A percentile compares a stretch with the other conserved stretches of the same genome.
phyloP scores from a whole-genome alignment of 2,797 vertebrate species.

The Poecilia wingei region DNA sequence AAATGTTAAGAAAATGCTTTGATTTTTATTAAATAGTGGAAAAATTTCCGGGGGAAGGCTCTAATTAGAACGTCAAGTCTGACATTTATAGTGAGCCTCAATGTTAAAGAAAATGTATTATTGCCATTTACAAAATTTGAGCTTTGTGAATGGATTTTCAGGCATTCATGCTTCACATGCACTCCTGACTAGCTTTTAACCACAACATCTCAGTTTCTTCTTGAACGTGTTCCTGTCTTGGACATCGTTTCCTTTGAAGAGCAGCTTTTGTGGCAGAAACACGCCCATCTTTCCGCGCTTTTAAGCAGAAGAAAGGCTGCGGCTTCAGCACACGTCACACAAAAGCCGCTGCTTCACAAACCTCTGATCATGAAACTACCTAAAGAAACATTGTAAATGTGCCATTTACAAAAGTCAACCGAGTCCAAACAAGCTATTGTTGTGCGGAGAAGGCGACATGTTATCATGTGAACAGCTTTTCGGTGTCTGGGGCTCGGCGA shows the following conservation, averaged over 20 bases:
- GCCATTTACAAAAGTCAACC: constrained; percentile 34
- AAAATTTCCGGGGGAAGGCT: constrained; percentile 2
- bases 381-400: constrained; percentile 26
- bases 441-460: constrained; percentile 40
- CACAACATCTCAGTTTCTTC: constrained; percentile 24
- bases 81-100: constrained; percentile 9
- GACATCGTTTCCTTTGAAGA: constrained; percentile 26
- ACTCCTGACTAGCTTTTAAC: constrained; percentile 24
- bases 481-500: constrained; percentile 49
- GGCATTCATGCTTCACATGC: constrained; percentile 9
- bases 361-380: constrained; percentile 51
- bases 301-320: constrained; percentile 39
- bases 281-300: constrained; percentile 14
- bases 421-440: constrained; percentile 27
- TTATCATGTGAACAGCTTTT: constrained; percentile 59
- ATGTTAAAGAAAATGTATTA: not conserved
- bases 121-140: not conserved
- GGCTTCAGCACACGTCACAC: constrained; percentile 36
- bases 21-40: not conserved
- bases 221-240: constrained; percentile 10
- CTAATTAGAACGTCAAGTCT: not conserved
- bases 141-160: constrained; percentile 3
- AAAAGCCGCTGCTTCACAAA: constrained; percentile 25
- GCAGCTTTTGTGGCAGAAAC: constrained; percentile 34
- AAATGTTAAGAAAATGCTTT: constrained; percentile 10